phyloP scores from a whole-genome alignment of 2,888 invertebrate genomes.

The Polyommatus iphigenia region DNA sequence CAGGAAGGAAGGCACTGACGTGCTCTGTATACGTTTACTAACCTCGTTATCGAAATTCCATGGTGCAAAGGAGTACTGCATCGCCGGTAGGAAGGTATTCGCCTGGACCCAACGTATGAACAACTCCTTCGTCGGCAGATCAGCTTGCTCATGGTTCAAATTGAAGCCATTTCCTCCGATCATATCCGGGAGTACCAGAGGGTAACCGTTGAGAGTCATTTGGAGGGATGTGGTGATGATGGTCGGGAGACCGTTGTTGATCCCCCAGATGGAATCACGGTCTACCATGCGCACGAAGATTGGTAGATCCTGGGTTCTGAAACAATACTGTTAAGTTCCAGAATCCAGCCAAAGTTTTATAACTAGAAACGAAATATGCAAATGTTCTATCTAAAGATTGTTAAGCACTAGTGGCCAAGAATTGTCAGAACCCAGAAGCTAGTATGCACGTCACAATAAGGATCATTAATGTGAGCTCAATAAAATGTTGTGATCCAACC shows the following conservation, averaged over 20 bases:
- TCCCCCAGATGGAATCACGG: slow-evolving; percentile 85
- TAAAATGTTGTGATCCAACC: neutral
- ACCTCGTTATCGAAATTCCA: slow-evolving; percentile 87
- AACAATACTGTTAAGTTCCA: neutral
- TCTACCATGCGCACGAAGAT: slow-evolving; percentile 89
- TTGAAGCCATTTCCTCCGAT: slow-evolving; percentile 85
- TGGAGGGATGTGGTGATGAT: slow-evolving; percentile 86
- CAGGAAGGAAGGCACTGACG: neutral
- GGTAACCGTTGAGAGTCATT: slow-evolving; percentile 83
- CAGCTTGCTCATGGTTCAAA: slow-evolving; percentile 66
- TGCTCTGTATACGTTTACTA: slow-evolving; percentile 9
- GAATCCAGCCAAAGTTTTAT: neutral
- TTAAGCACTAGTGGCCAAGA: too few species aligned
- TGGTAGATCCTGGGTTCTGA: slow-evolving; percentile 84
- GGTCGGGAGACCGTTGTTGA: slow-evolving; percentile 85
- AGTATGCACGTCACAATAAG: neutral
- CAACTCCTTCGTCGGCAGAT: slow-evolving; percentile 80
- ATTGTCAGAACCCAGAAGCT: too few species aligned
- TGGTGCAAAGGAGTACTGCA: slow-evolving; percentile 90
- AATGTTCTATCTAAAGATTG: neutral
- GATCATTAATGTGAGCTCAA: too few species aligned
- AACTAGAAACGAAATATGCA: neutral
- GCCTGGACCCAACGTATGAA: slow-evolving; percentile 90
- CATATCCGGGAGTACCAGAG: slow-evolving; percentile 90
- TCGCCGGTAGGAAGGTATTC: slow-evolving; percentile 87